Evolutionary conservation across 1,140 invertebrate species (phyloP), one percentile per base, ranked within the genome.

Genomic region (Orchesella cincta): DNA sequence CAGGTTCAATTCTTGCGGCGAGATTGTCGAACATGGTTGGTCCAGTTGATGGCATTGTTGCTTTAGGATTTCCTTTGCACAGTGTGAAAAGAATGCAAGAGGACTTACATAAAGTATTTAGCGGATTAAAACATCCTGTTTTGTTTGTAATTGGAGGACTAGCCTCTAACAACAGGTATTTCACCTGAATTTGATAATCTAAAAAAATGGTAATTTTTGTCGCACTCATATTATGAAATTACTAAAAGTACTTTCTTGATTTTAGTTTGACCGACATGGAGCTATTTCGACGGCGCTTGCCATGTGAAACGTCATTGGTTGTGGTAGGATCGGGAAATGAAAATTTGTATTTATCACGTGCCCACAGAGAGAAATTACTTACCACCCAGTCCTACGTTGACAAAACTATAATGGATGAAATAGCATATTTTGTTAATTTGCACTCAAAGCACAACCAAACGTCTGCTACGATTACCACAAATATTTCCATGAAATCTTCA

Each of bases 311-410:
- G 0, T 90, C 91, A 74, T 84, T 96, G 18, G 87, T 95, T 16
- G 89, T 96, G 0, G 90, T 96, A n/a, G 93, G 93, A 28, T 91
- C 91, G 39, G 93, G 92, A 2, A 93, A 95, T 85, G 92, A 93
- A 84, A 86, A 90, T 71, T 86, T 96, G 1, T 86, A 92, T 73
- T 88, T 96, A 74, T 89, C 87, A 5, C 90, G 91, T 52, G 86
- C 88, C 1, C 93, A 93, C 83, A 90, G 92, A 73, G 88, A 90
- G 79, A 85, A 87, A 2, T 91, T 94, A 78, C 89, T 90, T 39
- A 89, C 95, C 23, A 95, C 93, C 0, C 94, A 96, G 83, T 87
- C 88, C 33, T 92, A 94, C 87, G 92, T 94, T 0, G 94, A 96
- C 84, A 86, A 91, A 52, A 92, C 90, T 84, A 90, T 96, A 73